A percentile compares a stretch with the other conserved stretches of the same genome.
Conservation (phyloP, 2,797 vertebrate species). For the Trachops cirrhosus region DNA sequence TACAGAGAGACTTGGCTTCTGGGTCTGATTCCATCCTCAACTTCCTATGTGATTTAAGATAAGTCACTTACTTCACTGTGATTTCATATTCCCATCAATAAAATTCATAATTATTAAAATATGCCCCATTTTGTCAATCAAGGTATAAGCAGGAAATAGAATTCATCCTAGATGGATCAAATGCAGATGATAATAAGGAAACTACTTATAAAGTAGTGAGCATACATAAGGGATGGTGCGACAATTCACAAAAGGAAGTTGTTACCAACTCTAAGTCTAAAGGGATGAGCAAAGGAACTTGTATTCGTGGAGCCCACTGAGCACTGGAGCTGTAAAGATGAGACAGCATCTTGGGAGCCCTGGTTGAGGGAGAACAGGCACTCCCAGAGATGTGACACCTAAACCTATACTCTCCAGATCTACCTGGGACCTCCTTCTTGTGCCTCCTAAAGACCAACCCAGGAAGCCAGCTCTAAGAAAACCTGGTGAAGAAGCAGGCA, state of each 20-base stretch:
- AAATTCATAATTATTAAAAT: not conserved
- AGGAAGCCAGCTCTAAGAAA: not conserved
- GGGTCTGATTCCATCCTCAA: too few relatives aligned
- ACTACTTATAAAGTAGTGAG: not conserved
- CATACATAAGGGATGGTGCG: not conserved
- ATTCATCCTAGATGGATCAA: not conserved
- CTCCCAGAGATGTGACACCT: not conserved
- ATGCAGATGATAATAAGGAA: not conserved
- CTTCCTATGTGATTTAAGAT: not conserved
- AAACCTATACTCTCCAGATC: fast-evolving
- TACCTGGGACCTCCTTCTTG: fast-evolving
- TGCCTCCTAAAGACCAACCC: not conserved
- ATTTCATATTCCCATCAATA: not conserved
- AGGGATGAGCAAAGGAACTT: fast-evolving
- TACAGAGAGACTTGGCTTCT: not conserved
- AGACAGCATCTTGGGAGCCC: fast-evolving
- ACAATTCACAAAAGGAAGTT: not conserved
- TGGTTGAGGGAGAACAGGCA: fast-evolving
- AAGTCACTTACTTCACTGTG: not conserved
- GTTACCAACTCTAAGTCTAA: too few relatives aligned
- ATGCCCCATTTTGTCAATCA: not conserved
- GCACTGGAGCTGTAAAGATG: too few relatives aligned
- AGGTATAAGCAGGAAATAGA: not conserved
- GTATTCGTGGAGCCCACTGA: not conserved
- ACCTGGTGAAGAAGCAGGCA: not conserved